A percentile compares a stretch with the other conserved stretches of the same genome.
phyloP scores from a whole-genome alignment of 2,888 invertebrate species.

The Amphipyra berbera region DNA sequence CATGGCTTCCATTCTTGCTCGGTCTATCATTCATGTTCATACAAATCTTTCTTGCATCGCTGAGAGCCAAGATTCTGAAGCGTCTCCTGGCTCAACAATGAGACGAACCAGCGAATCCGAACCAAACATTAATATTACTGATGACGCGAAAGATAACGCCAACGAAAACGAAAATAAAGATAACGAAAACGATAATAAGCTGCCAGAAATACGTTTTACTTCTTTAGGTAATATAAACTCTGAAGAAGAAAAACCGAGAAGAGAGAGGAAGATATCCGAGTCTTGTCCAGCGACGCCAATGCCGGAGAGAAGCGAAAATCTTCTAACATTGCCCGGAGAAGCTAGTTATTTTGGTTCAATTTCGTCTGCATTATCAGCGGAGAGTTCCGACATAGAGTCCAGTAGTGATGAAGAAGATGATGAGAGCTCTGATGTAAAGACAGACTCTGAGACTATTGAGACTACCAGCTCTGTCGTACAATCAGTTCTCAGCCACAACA shows the following conservation, averaged over 20 bases:
- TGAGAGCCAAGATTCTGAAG: conserved; percentile 88
- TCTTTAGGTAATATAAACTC: conserved; percentile 80
- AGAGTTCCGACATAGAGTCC: conserved; percentile 84
- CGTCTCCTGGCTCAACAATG: conserved; percentile 80
- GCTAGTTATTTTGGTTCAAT: conserved; percentile 80
- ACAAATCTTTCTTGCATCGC: conserved; percentile 90
- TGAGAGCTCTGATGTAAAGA: conserved; percentile 85
- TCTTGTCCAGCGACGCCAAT: conserved; percentile 85
- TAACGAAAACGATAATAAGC: conserved; percentile 50
- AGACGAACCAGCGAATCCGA: conserved; percentile 84
- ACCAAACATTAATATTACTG: conserved; percentile 72
- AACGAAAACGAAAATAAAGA: conserved; percentile 47
- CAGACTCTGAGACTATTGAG: conserved; percentile 85
- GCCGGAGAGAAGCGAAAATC: conserved; percentile 76
- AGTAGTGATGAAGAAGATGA: conserved; percentile 83
- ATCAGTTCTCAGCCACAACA: conserved; percentile 83
- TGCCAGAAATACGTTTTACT: conserved; percentile 79
- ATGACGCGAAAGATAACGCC: conserved; percentile 68
- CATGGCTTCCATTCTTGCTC: conserved; percentile 92
- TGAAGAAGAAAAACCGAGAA: conserved; percentile 57
- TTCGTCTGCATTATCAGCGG: conserved; percentile 83
- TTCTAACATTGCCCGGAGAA: conserved; percentile 79
- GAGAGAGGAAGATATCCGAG: conserved; percentile 78
- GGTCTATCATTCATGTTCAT: conserved; percentile 91
- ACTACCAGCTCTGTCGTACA: conserved; percentile 90